Evolutionary conservation across 2,797 vertebrate species (phyloP).

Genomic region (Ctenosaura bakeri): DNA sequence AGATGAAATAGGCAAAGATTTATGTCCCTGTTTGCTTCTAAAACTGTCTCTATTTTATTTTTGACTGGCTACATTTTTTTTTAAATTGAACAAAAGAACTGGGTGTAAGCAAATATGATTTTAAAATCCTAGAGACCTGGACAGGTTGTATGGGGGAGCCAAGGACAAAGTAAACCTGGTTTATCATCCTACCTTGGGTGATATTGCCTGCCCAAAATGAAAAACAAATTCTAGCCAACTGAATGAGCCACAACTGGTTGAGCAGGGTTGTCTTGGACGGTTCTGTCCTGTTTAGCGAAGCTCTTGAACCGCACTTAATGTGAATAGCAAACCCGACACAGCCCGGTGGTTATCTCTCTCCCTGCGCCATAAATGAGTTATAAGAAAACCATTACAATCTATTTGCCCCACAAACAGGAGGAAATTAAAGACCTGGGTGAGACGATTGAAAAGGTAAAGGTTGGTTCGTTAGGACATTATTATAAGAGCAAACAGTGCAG

Average conservation of each 20-base stretch:
- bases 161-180: slow-evolving; percentile 82
- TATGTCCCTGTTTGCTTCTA: not conserved
- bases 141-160: slow-evolving; percentile 85
- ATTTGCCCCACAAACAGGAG: slow-evolving; percentile 73
- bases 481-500: slow-evolving; percentile 73
- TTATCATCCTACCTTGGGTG: slow-evolving; percentile 86
- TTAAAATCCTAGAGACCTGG: slow-evolving; percentile 80
- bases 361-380: slow-evolving; percentile 74
- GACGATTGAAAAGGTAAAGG: slow-evolving; percentile 65
- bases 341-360: slow-evolving; percentile 68
- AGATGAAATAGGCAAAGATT: no score
- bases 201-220: slow-evolving; percentile 75
- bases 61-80: not conserved
- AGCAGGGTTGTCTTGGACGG: slow-evolving; percentile 41
- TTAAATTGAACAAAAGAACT: slow-evolving; percentile 70
- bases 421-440: slow-evolving; percentile 69
- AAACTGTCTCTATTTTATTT: slow-evolving; percentile 27
- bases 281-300: slow-evolving; percentile 63
- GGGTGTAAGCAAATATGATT: slow-evolving; percentile 69
- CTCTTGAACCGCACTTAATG: slow-evolving; percentile 74
- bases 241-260: slow-evolving; percentile 55
- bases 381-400: slow-evolving; percentile 80
- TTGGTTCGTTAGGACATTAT: slow-evolving; percentile 65
- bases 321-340: slow-evolving; percentile 64
- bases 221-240: slow-evolving; percentile 56